Conservation (phyloP, 2,113 vertebrate genomes). For the Campylomormyrus numenius region DNA sequence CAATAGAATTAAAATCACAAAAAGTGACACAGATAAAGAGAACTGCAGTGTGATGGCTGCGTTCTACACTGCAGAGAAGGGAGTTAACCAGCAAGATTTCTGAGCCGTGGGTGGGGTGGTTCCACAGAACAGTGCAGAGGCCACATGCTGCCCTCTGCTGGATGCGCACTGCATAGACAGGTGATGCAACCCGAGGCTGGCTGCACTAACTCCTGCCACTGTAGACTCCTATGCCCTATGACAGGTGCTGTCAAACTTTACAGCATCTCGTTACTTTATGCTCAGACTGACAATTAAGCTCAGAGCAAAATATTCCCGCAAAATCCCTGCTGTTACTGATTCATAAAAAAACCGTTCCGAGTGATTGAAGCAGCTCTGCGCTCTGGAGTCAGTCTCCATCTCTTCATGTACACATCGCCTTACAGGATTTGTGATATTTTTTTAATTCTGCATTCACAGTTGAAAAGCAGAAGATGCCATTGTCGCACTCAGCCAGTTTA, state of each 20-base stretch:
- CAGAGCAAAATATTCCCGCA: neutral
- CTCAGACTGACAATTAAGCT: neutral
- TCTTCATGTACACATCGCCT: neutral
- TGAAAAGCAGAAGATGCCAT: neutral
- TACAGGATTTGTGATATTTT: neutral
- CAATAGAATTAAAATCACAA: neutral
- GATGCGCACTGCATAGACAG: neutral
- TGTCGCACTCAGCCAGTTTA: neutral
- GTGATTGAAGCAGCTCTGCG: neutral
- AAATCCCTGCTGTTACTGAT: neutral
- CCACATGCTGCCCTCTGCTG: constrained; percentile 13
- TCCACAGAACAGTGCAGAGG: neutral
- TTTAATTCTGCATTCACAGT: neutral
- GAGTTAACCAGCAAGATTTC: neutral
- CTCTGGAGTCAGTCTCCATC: neutral
- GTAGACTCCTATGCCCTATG: neutral
- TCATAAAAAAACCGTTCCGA: neutral
- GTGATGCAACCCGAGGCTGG: neutral
- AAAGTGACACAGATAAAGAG: neutral
- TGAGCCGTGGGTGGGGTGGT: neutral
- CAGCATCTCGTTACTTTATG: neutral
- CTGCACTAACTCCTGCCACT: neutral
- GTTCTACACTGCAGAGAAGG: neutral
- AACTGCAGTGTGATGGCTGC: neutral
- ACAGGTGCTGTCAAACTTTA: neutral